A percentile compares a stretch with the other conserved stretches of the same genome.
These are phyloP conservation scores for Pluvianellus socialis DNA, from an alignment of 2,113 vertebrate species.

Conservation along the genomic window DNA sequence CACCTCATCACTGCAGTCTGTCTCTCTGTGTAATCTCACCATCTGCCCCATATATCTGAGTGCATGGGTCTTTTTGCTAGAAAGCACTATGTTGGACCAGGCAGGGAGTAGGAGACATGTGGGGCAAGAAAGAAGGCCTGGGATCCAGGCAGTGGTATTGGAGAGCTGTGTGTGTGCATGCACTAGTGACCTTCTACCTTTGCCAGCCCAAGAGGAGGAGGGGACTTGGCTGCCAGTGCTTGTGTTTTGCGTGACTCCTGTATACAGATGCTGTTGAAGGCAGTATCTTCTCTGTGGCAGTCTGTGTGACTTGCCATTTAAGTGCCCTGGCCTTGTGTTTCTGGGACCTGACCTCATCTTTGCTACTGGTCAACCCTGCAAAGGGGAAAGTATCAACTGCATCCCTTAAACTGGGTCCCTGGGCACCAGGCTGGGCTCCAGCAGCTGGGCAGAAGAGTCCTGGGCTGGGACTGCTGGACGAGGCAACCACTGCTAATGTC, in stretches of 20 bases:
- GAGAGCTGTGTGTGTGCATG: too few relatives aligned
- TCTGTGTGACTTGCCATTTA: neutral
- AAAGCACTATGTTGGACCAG: rapidly evolving
- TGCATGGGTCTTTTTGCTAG: neutral
- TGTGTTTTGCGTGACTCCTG: neutral
- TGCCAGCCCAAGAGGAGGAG: neutral
- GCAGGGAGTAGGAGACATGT: rapidly evolving
- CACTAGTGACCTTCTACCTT: neutral
- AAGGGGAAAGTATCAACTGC: rapidly evolving
- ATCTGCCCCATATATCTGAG: neutral
- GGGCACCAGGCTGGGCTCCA: neutral
- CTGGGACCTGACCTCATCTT: neutral
- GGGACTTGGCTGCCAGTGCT: neutral
- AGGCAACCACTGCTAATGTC: rapidly evolving
- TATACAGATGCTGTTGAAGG: rapidly evolving
- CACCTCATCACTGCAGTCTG: neutral
- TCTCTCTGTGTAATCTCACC: neutral
- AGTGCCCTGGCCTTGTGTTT: neutral
- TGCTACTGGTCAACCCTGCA: rapidly evolving
- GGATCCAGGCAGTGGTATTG: rapidly evolving
- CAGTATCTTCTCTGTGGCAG: neutral
- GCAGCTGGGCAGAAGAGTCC: neutral
- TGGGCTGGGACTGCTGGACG: neutral
- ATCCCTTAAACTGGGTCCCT: neutral
- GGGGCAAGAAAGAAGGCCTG: neutral